phyloP scores from a whole-genome alignment of 2,113 vertebrate genomes.

The cattle (Bos taurus) region ARS-UCD2.0 NC_037332.1:94786501-94787000 shows the following conservation, averaged over 20 bases:
- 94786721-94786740: neutral
- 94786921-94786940: neutral
- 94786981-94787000: neutral
- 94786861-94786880: neutral
- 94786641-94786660: neutral
- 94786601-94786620: neutral
- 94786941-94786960: neutral
- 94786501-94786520: neutral
- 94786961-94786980: neutral
- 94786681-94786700: neutral
- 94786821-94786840: neutral
- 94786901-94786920: neutral
- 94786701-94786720: neutral
- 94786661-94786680: neutral
- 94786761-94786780: neutral
- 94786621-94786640: neutral
- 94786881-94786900: neutral
- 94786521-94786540: neutral
- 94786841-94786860: neutral
- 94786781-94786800: neutral
- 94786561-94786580: neutral
- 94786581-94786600: neutral
- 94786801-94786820: fast-evolving
- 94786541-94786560: neutral
- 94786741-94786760: neutral